Conservation (phyloP, 1,140 invertebrate genomes). For the Anadara kagoshimensis region DNA sequence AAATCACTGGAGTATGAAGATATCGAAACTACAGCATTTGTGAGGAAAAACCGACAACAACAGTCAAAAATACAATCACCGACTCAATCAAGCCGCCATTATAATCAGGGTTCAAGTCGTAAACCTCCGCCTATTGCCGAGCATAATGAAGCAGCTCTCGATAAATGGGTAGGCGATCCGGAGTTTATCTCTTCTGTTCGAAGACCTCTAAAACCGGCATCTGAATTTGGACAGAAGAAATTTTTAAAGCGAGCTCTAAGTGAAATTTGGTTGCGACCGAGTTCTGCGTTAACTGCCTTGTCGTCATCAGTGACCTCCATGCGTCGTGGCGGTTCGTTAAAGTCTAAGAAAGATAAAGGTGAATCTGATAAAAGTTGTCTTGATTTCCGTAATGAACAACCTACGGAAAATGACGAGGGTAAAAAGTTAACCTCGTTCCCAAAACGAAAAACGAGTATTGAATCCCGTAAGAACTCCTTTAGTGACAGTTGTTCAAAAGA, state of each 20-base stretch:
- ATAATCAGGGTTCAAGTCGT: neutral
- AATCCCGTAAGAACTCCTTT: too few relatives aligned
- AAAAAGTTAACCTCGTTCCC: too few relatives aligned
- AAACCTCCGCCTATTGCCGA: slow-evolving; percentile 1
- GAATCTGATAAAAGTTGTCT: too few relatives aligned
- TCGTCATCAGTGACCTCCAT: too few relatives aligned
- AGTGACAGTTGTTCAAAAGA: too few relatives aligned
- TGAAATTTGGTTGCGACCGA: slow-evolving; percentile 17
- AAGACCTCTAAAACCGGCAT: slow-evolving; percentile 16
- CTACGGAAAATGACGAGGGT: too few relatives aligned
- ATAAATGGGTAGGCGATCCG: slow-evolving; percentile 23
- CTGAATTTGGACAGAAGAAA: slow-evolving; percentile 18
- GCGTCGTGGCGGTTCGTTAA: too few relatives aligned
- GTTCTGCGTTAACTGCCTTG: neutral
- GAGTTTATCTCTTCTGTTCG: slow-evolving; percentile 29
- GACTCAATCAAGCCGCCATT: neutral
- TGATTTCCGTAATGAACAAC: too few relatives aligned
- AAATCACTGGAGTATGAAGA: slow-evolving; percentile 25
- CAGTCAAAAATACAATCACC: neutral
- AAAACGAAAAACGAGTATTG: too few relatives aligned
- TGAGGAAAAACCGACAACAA: neutral
- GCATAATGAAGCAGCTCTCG: neutral
- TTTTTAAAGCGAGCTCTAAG: slow-evolving; percentile 14
- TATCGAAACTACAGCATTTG: neutral
- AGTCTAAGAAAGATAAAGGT: too few relatives aligned